Percentiles rank a stretch among this genome's conserved stretches.
Conservation (phyloP, 2,797 vertebrate genomes). For the Cuculus canorus region DNA sequence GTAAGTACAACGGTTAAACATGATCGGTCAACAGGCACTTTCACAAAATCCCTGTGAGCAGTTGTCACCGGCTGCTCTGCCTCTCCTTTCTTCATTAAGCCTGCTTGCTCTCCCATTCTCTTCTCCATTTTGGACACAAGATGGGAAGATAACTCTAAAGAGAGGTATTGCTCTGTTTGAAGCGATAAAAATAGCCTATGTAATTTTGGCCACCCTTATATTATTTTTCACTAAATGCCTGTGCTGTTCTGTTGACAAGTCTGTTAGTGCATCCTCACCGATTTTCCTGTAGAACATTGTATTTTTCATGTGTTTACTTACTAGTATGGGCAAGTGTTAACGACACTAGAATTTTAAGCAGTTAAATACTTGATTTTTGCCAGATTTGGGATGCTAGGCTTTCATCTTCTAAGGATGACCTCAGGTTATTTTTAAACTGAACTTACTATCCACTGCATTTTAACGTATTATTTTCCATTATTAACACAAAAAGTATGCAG, state of each 20-base stretch:
- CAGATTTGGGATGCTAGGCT: constrained; percentile 11
- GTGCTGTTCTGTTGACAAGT: constrained; percentile 58
- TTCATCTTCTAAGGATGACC: constrained; percentile 68
- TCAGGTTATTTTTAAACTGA: constrained; percentile 70
- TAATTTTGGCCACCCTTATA: neutral
- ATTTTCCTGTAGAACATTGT: constrained; percentile 51
- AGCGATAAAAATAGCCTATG: constrained; percentile 42
- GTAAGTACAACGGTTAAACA: neutral
- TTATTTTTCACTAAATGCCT: constrained; percentile 56
- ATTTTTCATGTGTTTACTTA: constrained; percentile 45
- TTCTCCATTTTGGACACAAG: constrained; percentile 45
- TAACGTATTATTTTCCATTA: constrained; percentile 66
- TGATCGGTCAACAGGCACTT: neutral
- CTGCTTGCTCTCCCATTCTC: neutral
- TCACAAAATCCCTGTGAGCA: neutral
- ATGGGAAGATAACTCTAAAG: constrained; percentile 41
- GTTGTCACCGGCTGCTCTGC: neutral
- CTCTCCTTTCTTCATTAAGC: neutral
- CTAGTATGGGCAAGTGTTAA: constrained; percentile 34
- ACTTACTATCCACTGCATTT: constrained; percentile 45
- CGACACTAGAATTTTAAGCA: neutral
- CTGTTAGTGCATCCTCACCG: constrained; percentile 63
- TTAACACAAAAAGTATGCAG: constrained; percentile 48
- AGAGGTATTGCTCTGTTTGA: constrained; percentile 48
- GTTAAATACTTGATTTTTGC: constrained; percentile 29